These are phyloP conservation scores for Isurus oxyrinchus DNA, from an alignment of 2,113 vertebrate species.

Conservation along the genomic window DNA sequence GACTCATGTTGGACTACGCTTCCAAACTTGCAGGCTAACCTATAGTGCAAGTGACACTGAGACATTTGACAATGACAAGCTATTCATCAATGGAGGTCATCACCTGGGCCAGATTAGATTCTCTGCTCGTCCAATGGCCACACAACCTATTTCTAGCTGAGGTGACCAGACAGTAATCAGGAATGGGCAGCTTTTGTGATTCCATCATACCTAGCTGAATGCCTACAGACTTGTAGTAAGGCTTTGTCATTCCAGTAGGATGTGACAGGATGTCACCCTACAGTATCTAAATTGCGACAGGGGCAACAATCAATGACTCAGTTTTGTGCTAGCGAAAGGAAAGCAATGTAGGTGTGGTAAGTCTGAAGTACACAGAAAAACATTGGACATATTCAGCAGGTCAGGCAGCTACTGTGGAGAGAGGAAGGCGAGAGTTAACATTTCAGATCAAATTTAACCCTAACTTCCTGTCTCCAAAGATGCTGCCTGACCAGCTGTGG, in stretches of 20 bases:
- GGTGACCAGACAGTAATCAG: background rate
- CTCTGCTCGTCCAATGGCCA: background rate
- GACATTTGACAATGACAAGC: background rate
- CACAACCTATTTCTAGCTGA: background rate
- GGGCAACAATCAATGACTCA: background rate
- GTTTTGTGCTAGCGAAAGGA: background rate
- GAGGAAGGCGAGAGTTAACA: background rate
- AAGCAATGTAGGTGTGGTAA: background rate
- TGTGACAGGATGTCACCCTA: background rate
- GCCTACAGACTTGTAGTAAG: background rate
- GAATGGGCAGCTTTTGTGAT: background rate
- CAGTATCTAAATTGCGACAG: background rate
- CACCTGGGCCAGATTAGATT: background rate
- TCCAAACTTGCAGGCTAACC: background rate
- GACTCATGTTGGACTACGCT: background rate
- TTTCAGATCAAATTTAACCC: background rate
- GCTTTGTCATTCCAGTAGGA: background rate
- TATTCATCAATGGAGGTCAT: background rate
- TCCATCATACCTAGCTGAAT: background rate
- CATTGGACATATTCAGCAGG: background rate
- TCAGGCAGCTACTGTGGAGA: background rate
- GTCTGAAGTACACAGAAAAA: too few species aligned
- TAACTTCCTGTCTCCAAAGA: background rate
- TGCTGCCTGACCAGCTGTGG: background rate
- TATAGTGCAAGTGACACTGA: background rate